A percentile compares a stretch with the other conserved stretches of the same genome.
Conservation (phyloP, 1,140 invertebrate species). For the Drosophila bocqueti region DNA sequence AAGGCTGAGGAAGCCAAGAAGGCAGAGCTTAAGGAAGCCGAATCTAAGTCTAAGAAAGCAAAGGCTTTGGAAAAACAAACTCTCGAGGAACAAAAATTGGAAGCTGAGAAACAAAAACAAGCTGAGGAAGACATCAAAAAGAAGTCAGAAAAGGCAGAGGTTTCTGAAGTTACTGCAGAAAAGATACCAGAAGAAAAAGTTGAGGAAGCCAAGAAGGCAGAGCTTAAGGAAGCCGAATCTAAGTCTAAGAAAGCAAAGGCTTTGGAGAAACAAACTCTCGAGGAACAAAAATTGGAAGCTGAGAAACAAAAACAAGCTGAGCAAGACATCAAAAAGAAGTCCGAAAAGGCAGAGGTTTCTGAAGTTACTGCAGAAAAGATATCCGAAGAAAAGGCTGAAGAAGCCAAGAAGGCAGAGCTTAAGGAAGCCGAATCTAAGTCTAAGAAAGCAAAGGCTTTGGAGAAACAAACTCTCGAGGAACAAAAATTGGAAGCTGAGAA, state of each 20-base stretch:
- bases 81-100: conserved; percentile 10
- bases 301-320: conserved; percentile 8
- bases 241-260: conserved; percentile 8
- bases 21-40: background rate
- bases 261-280: conserved; percentile 8
- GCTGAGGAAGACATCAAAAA: background rate
- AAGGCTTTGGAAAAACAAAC: conserved; percentile 10
- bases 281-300: conserved; percentile 9
- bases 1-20: conserved; percentile 3
- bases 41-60: conserved; percentile 4
- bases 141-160: background rate
- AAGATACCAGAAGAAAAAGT: conserved; percentile 10
- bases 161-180: conserved; percentile 1
- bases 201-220: background rate
- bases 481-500: conserved; percentile 4
- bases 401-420: background rate
- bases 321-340: background rate
- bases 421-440: background rate
- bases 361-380: conserved; percentile 3
- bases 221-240: background rate
- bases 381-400: conserved; percentile 5
- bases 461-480: conserved; percentile 16
- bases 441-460: conserved; percentile 9
- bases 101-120: conserved; percentile 5
- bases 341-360: background rate